These are phyloP conservation scores for Pachyseris speciosa DNA, from an alignment of 64 coral and sea anemone species.

Conservation along the genomic window DNA sequence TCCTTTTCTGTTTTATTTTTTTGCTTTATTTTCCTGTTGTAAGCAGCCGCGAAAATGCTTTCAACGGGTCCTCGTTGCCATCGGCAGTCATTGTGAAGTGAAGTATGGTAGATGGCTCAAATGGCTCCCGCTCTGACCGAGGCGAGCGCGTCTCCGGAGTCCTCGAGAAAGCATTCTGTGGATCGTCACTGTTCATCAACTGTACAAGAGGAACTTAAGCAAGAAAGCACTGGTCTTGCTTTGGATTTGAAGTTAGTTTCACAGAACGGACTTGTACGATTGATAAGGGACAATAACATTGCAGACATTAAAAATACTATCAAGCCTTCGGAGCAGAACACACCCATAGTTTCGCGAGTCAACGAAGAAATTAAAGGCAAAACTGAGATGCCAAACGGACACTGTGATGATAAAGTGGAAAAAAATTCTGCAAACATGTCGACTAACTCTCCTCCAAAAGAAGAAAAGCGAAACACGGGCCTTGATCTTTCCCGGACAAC, in stretches of 20 bases:
- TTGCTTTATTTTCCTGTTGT: slow-evolving; percentile 28
- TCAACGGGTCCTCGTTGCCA: slow-evolving; percentile 91
- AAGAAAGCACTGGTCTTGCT: slow-evolving; percentile 59
- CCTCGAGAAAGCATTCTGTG: slow-evolving; percentile 95
- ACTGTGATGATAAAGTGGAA: slow-evolving; percentile 75
- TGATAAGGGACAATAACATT: slow-evolving; percentile 98
- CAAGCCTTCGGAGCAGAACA: slow-evolving; percentile 87
- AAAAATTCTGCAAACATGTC: slow-evolving; percentile 62
- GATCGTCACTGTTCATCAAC: slow-evolving; percentile 95
- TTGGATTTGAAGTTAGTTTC: slow-evolving; percentile 92
- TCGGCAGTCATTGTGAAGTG: slow-evolving; percentile 94
- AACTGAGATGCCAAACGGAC: slow-evolving; percentile 97
- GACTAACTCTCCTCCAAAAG: slow-evolving; percentile 62
- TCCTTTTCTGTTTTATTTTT: slow-evolving; percentile 12
- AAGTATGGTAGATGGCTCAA: slow-evolving; percentile 99
- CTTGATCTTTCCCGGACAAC: slow-evolving; percentile 87
- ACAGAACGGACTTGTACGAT: slow-evolving; percentile 95
- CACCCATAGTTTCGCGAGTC: slow-evolving; percentile 93
- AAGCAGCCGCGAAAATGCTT: slow-evolving; percentile 91
- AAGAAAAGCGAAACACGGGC: slow-evolving; percentile 68
- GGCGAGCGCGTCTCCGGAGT: slow-evolving; percentile 98
- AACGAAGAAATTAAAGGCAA: slow-evolving; percentile 83
- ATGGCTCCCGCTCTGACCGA: slow-evolving; percentile 99
- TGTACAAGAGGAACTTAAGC: slow-evolving; percentile 85
- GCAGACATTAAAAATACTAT: slow-evolving; percentile 98